Percentiles rank a stretch among this genome's conserved stretches.
phyloP scores from a whole-genome alignment of 1,140 invertebrate species.

The Drosophila mojavensis region DNA sequence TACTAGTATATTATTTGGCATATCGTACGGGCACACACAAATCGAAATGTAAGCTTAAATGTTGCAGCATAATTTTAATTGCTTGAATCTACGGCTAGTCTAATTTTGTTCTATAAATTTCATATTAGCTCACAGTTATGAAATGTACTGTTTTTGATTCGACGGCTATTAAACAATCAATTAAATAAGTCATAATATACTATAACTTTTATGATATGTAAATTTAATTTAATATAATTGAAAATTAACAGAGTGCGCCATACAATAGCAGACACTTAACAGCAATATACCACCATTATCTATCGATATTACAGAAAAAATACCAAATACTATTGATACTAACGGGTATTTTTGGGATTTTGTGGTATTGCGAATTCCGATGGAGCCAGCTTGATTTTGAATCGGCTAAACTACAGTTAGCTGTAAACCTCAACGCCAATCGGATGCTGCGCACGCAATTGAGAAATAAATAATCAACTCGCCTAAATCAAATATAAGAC shows the following conservation, averaged over 20 bases:
- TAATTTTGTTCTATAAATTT: no score
- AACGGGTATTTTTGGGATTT: not conserved
- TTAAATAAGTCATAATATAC: no score
- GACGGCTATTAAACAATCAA: no score
- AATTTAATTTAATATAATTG: not conserved
- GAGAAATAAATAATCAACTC: not conserved
- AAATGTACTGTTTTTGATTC: no score
- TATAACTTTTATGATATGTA: no score
- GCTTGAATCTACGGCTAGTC: no score
- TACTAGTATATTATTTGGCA: not conserved
- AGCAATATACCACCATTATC: not conserved
- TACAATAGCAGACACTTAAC: not conserved
- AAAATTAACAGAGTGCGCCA: not conserved
- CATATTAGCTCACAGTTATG: no score
- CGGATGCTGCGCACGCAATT: slow-evolving; percentile 42
- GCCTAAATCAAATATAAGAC: slow-evolving; percentile 23
- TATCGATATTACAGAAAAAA: slow-evolving; percentile 3
- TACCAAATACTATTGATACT: slow-evolving; percentile 7
- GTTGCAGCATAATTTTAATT: not conserved
- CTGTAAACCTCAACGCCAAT: slow-evolving; percentile 41
- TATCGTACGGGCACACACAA: slow-evolving; percentile 12
- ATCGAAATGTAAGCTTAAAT: no score
- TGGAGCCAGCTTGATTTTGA: slow-evolving; percentile 10
- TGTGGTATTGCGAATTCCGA: slow-evolving; percentile 7
- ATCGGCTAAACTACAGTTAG: slow-evolving; percentile 41